Evolutionary conservation across 2,113 vertebrate species (phyloP).

Genomic region (Arizona elegans): DNA sequence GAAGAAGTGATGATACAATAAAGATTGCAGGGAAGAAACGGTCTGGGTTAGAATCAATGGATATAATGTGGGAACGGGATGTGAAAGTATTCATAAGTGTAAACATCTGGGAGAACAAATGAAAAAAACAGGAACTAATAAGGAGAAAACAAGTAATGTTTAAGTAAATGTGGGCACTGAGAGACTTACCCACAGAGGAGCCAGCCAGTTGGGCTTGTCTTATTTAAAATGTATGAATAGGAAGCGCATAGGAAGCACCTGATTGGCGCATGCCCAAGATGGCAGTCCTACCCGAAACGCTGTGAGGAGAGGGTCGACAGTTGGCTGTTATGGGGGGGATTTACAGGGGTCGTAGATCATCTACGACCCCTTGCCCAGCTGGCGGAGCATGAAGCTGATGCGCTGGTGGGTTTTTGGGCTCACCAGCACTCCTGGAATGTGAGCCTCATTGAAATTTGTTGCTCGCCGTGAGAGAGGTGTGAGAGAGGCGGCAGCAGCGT

Average conservation of each 20-base stretch:
- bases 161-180: background rate
- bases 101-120: background rate
- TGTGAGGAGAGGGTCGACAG: too few relatives aligned
- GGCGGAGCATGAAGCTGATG: too few relatives aligned
- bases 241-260: background rate
- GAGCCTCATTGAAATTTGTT: too few relatives aligned
- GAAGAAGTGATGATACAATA: background rate
- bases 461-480: too few relatives aligned
- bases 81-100: background rate
- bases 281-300: too few relatives aligned
- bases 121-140: background rate
- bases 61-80: background rate
- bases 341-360: too few relatives aligned
- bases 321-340: too few relatives aligned
- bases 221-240: background rate
- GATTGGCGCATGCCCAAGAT: too few relatives aligned
- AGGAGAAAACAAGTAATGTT: background rate
- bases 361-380: too few relatives aligned
- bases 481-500: too few relatives aligned
- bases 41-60: background rate
- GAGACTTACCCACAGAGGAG: background rate
- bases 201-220: background rate
- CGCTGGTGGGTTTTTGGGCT: too few relatives aligned
- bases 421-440: too few relatives aligned
- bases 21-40: background rate